A percentile compares a stretch with the other conserved stretches of the same genome.
Evolutionary conservation across 2,113 vertebrate genomes (phyloP).

Genomic region (Callaeas wilsoni): DNA sequence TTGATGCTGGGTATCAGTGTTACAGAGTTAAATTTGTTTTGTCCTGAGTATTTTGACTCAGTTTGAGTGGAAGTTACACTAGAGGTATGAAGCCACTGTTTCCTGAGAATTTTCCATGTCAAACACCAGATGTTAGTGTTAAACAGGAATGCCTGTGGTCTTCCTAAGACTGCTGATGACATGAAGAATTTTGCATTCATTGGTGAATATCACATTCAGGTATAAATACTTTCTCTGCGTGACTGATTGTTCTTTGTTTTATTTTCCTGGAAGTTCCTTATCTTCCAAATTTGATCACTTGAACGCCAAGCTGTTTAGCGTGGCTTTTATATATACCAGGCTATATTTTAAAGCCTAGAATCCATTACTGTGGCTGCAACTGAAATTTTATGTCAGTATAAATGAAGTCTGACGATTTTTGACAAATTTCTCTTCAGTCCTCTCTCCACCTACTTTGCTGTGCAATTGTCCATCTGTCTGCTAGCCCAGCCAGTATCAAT

Average conservation of each 20-base stretch:
- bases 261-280: background rate
- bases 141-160: slow-evolving; percentile 60
- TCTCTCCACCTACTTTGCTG: background rate
- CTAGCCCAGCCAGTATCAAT: background rate
- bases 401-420: background rate
- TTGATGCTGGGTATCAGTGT: background rate
- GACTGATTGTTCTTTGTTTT: background rate
- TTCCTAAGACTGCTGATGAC: slow-evolving; percentile 19
- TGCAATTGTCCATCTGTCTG: rapidly evolving
- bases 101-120: slow-evolving; percentile 66
- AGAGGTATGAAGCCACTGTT: slow-evolving; percentile 60
- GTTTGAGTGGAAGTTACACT: slow-evolving; percentile 58
- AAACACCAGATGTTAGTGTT: slow-evolving; percentile 59
- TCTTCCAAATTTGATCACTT: slow-evolving; percentile 16
- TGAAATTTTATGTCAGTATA: background rate
- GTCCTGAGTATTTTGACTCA: slow-evolving; percentile 35
- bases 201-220: slow-evolving; percentile 42
- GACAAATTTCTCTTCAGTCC: background rate
- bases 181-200: slow-evolving; percentile 48
- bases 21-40: background rate
- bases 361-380: background rate
- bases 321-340: background rate
- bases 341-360: background rate
- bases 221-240: slow-evolving; percentile 24
- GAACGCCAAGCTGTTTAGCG: background rate